These are phyloP conservation scores for Gymnothorax reevesii DNA, from an alignment of 2,797 vertebrate genomes.

Conservation along the genomic window DNA sequence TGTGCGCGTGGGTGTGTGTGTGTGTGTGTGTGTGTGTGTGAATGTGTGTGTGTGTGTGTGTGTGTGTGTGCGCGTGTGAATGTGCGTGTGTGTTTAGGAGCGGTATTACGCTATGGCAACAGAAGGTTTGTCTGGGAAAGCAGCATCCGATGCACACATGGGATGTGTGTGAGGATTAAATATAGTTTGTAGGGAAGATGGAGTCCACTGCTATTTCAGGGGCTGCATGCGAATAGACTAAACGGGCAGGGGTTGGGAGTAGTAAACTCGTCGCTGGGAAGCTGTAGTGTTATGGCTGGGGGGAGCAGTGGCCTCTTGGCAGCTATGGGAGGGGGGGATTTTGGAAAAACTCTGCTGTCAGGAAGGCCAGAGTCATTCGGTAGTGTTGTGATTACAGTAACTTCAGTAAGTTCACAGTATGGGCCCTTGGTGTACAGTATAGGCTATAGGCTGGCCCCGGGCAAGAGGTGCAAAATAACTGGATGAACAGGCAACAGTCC, in stretches of 20 bases:
- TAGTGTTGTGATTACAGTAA: too few species aligned
- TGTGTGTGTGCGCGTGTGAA: not conserved
- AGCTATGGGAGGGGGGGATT: not conserved
- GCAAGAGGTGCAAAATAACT: not conserved
- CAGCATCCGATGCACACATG: slow-evolving; percentile 18
- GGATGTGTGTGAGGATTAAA: slow-evolving; percentile 33
- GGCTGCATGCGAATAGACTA: slow-evolving; percentile 29
- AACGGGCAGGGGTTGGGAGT: slow-evolving; percentile 16
- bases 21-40: not conserved
- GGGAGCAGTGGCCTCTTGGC: too few species aligned
- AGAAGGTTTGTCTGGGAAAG: not conserved
- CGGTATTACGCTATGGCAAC: not conserved
- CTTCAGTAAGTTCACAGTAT: too few species aligned
- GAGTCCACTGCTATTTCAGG: slow-evolving; percentile 17
- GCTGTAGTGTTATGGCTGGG: not conserved
- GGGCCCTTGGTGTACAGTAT: too few species aligned
- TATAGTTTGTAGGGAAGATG: slow-evolving; percentile 5
- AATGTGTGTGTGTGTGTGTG: not conserved
- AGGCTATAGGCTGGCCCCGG: not conserved
- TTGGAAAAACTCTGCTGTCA: not conserved
- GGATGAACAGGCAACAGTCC: slow-evolving; percentile 37
- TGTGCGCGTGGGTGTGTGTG: not conserved
- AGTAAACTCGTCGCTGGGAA: slow-evolving; percentile 48
- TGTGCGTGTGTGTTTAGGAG: not conserved
- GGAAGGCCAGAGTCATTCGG: too few species aligned